These are phyloP conservation scores for Microcebus murinus DNA, from an alignment of 2,113 vertebrate genomes.

Conservation along the genomic window DNA sequence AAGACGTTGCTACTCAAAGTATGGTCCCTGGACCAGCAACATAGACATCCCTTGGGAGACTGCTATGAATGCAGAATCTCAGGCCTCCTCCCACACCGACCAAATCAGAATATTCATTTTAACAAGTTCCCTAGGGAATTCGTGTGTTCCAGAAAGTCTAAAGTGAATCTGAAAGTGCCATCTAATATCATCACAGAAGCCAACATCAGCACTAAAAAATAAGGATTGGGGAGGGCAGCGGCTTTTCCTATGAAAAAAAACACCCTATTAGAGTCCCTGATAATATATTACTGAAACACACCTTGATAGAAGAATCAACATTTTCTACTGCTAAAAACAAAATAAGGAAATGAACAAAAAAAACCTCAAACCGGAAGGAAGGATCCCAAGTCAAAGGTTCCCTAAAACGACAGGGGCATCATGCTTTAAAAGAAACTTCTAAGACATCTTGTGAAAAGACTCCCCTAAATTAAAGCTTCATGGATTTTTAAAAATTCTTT, in stretches of 20 bases:
- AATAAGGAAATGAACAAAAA: background rate
- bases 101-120: background rate
- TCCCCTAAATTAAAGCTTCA: background rate
- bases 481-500: background rate
- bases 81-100: background rate
- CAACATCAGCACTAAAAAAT: background rate
- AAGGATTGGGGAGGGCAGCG: background rate
- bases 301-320: background rate
- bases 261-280: background rate
- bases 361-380: background rate
- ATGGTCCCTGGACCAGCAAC: background rate
- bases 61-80: background rate
- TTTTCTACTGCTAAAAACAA: background rate
- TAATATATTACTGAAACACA: background rate
- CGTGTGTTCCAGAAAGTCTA: background rate
- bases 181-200: background rate
- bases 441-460: background rate
- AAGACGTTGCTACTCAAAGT: background rate
- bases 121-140: background rate
- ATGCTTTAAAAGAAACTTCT: background rate
- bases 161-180: background rate
- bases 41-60: background rate
- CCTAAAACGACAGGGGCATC: background rate
- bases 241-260: background rate
- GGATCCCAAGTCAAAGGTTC: background rate